Conservation (phyloP, 2,888 invertebrate species). For the Xanthorhoe designata region DNA sequence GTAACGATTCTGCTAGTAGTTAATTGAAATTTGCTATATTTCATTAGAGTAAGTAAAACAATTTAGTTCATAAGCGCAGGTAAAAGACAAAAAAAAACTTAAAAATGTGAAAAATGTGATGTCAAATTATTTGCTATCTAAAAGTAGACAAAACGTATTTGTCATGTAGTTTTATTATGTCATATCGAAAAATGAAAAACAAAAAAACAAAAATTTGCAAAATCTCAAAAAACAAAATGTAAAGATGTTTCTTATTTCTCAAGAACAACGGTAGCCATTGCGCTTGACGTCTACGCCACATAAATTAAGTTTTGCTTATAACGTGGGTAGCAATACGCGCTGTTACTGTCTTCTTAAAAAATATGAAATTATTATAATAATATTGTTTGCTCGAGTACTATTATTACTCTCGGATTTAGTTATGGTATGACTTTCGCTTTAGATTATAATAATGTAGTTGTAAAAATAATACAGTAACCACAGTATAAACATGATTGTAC, state of each 20-base stretch:
- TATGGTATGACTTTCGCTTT: constrained; percentile 33
- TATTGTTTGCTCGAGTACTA: constrained; percentile 54
- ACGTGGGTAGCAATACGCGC: constrained; percentile 36
- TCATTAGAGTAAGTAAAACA: constrained; percentile 66
- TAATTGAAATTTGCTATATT: constrained; percentile 64
- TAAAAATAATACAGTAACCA: constrained; percentile 26
- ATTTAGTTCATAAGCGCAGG: constrained; percentile 66
- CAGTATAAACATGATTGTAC: constrained; percentile 17
- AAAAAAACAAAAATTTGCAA: constrained; percentile 75
- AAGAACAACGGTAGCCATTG: constrained; percentile 39
- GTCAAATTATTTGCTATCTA: constrained; percentile 36
- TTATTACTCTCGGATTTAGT: constrained; percentile 53
- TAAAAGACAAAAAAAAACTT: constrained; percentile 71
- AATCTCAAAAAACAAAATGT: constrained; percentile 68
- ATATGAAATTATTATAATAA: constrained; percentile 45
- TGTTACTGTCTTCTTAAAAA: constrained; percentile 48
- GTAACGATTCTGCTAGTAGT: constrained; percentile 47
- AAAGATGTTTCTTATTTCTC: constrained; percentile 43
- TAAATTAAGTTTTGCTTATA: constrained; percentile 45
- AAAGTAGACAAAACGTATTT: constrained; percentile 40
- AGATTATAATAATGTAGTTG: constrained; percentile 34
- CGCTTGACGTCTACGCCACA: constrained; percentile 36
- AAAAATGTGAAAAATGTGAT: constrained; percentile 44
- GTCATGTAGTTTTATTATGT: constrained; percentile 58
- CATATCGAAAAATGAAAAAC: constrained; percentile 69